These are phyloP conservation scores for Melanostoma mellinum DNA, from an alignment of 2,888 invertebrate species.

Conservation along the genomic window DNA sequence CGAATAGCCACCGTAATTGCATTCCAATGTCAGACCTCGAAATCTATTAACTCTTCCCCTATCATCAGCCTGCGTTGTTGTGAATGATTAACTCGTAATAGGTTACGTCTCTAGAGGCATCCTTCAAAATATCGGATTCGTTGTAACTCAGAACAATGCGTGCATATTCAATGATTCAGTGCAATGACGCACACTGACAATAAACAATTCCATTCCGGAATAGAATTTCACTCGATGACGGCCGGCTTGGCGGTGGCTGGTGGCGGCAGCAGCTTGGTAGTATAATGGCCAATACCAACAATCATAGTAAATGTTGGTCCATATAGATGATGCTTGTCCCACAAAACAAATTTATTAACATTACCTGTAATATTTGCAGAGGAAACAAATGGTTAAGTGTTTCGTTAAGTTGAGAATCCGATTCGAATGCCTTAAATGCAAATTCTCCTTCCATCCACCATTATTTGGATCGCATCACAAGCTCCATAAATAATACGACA, in stretches of 20 bases:
- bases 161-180: conserved; percentile 6
- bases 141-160: conserved; percentile 36
- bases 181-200: conserved; percentile 10
- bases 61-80: neutral
- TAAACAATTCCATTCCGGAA: conserved; percentile 7
- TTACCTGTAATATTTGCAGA: conserved; percentile 35
- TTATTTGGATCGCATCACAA: conserved; percentile 15
- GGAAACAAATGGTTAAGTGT: conserved; percentile 26
- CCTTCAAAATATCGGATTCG: conserved; percentile 43
- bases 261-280: too few species aligned
- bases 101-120: conserved; percentile 44
- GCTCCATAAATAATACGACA: conserved; percentile 81
- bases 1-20: too few species aligned
- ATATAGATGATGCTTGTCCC: conserved; percentile 40
- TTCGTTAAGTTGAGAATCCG: conserved; percentile 19
- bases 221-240: neutral
- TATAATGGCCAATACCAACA: neutral
- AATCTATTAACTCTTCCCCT: too few species aligned
- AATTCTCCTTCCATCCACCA: conserved; percentile 45
- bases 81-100: conserved; percentile 46
- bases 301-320: neutral
- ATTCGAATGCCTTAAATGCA: conserved; percentile 46
- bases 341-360: conserved; percentile 63
- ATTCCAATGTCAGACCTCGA: too few species aligned
- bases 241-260: too few species aligned